Base-by-base conservation (phyloP, 53 echinoderm and acorn worm species). In the Holothuria leucospilota region DNA sequence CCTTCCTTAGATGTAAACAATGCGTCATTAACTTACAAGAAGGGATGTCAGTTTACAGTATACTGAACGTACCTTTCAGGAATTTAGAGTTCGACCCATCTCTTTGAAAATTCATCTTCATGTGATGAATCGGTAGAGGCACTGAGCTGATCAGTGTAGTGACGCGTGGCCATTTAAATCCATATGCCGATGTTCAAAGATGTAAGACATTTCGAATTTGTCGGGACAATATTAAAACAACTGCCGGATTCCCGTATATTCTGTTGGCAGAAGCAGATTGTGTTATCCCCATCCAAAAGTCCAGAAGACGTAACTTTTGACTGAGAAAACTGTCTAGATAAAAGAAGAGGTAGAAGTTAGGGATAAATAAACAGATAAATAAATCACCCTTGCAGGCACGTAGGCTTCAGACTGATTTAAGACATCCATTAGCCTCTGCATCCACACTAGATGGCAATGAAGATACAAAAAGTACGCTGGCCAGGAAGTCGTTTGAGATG, bases 31-130 rank as follows among this genome's bases (percentile, higher is more conserved):
- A 49, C 52, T 51, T 52, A 74, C 74, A 74, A 74, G 52, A 28
- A 74, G 52, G 74, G 52, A 74, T 74, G 74, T 74, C 52, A 74
- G 74, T 74, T 74, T 71, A 71, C 72, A 71, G 21, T 71, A 71
- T 42, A 21, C 40, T 18, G 56, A 40, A 23, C n/a, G 39, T 40
- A 71, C 72, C 72, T 71, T 46, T 23, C n/a, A 40, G 46, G 72
- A 71, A 71, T 71, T 71, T 71, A 46, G 23, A 39, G 40, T 18
- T 56, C 56, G 56, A 56, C 1, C 18, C 56, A 56, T 56, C 56
- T 56, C 56, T 56, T 15, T 18, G 56, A 56, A 56, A 56, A 56
- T 56, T 56, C 56, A 56, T 56, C 56, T 15, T 56, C 56, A 16
- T 18, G 56, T 56, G 56, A 56, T 18, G 15, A 56, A 18, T 56